These are phyloP conservation scores for Ctenopoma multispine DNA, from an alignment of 2,797 vertebrate genomes.

Conservation along the genomic window DNA sequence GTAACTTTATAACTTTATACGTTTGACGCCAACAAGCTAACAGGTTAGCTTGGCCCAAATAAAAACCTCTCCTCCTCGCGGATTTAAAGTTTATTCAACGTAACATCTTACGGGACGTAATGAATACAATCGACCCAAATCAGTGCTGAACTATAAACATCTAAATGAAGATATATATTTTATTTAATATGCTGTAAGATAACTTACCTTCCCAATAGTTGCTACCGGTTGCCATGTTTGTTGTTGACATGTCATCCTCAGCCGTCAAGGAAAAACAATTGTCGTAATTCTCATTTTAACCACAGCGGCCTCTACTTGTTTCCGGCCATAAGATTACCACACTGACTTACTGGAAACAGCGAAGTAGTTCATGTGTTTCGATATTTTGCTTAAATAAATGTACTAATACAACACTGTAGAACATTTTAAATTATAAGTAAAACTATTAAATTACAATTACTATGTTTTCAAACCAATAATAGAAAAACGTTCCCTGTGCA, in stretches of 20 bases:
- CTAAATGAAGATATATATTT: accelerated
- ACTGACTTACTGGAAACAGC: too few species aligned
- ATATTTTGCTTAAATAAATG: too few species aligned
- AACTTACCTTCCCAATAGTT: slow-evolving; percentile 92
- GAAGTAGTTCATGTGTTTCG: too few species aligned
- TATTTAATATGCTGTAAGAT: background rate
- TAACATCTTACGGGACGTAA: background rate
- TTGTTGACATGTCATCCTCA: slow-evolving; percentile 85
- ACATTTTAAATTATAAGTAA: too few species aligned
- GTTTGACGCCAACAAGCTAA: slow-evolving; percentile 35
- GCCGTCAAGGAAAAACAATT: slow-evolving; percentile 59
- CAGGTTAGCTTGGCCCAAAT: slow-evolving; percentile 36
- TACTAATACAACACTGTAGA: too few species aligned
- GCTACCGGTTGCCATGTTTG: slow-evolving; percentile 89
- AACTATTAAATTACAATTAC: too few species aligned
- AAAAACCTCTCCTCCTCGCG: background rate
- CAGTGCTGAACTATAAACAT: background rate
- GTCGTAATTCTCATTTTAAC: slow-evolving; percentile 38
- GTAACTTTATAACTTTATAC: slow-evolving; percentile 19
- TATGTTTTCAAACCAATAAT: too few species aligned
- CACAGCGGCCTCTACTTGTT: slow-evolving; percentile 40
- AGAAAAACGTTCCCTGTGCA: too few species aligned
- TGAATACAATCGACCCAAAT: too few species aligned
- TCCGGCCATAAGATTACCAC: background rate
- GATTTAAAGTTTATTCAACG: background rate